Percentiles rank a stretch among this genome's conserved stretches.
phyloP scores from a whole-genome alignment of 2,888 invertebrate species.

The Noctua janthina region DNA sequence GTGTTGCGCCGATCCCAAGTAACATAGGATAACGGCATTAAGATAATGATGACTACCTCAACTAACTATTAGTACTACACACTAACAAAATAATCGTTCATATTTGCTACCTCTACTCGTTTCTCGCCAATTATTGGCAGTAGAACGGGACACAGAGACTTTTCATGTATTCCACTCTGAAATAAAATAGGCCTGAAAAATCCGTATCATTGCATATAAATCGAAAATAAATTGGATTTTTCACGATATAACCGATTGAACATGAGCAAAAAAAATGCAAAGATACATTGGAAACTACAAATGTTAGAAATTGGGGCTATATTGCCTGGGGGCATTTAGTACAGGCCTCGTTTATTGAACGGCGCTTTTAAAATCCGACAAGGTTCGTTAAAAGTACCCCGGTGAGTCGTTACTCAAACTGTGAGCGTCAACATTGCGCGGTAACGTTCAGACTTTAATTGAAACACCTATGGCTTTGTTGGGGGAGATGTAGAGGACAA shows the following conservation, averaged over 20 bases:
- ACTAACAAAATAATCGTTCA: not conserved
- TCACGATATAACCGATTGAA: not conserved
- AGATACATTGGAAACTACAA: constrained; percentile 33
- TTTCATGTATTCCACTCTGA: not conserved
- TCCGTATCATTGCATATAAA: constrained; percentile 33
- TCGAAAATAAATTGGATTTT: constrained; percentile 46
- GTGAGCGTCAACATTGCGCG: constrained; percentile 18
- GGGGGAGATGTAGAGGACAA: not conserved
- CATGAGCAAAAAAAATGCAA: constrained; percentile 5
- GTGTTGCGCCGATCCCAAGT: too few relatives aligned
- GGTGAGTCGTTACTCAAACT: constrained; percentile 37
- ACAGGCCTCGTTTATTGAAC: constrained; percentile 18
- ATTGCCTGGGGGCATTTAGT: constrained; percentile 13
- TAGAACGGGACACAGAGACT: not conserved
- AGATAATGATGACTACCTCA: too few relatives aligned
- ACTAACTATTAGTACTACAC: not conserved
- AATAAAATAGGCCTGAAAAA: constrained; percentile 21
- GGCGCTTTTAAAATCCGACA: constrained; percentile 29
- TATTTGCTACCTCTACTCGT: not conserved
- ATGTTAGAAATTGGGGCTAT: constrained; percentile 20
- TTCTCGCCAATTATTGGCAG: not conserved
- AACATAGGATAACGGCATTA: too few relatives aligned
- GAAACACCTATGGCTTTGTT: constrained; percentile 11
- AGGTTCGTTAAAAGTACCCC: constrained; percentile 40
- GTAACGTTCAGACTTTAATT: constrained; percentile 44